Evolutionary conservation across 2,888 invertebrate genomes (phyloP).

Genomic region (Calameuta idolon): DNA sequence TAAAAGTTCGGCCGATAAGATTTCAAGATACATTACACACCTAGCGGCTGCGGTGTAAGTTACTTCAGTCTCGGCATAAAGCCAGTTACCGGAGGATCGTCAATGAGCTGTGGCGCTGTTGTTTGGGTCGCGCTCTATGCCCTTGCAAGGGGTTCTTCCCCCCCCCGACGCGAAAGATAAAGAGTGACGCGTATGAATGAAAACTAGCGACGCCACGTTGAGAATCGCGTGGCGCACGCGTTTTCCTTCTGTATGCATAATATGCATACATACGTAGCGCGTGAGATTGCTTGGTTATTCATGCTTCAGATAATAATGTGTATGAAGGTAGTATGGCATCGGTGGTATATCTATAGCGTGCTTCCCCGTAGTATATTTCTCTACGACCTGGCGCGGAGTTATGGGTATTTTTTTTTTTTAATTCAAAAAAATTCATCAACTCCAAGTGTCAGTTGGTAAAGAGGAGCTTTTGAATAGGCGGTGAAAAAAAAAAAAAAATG

Average conservation of each 20-base stretch:
- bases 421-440: neutral
- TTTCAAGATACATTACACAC: conserved; percentile 1
- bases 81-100: neutral
- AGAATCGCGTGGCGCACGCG: neutral
- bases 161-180: conserved; percentile 5
- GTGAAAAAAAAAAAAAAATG: neutral
- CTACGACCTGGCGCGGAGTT: neutral
- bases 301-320: neutral
- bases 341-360: neutral
- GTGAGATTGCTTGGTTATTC: neutral
- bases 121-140: neutral
- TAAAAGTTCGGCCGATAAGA: neutral
- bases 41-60: neutral
- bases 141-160: conserved; percentile 2
- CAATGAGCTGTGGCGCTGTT: conserved; percentile 5
- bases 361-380: neutral
- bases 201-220: neutral
- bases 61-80: neutral
- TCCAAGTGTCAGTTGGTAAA: neutral
- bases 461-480: neutral
- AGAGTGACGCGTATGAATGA: conserved; percentile 4
- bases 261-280: neutral
- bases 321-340: neutral
- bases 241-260: neutral
- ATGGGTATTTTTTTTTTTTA: neutral